Base-by-base conservation (phyloP, 92 coral and sea anemone genomes). In the Porites cylindrica region DNA sequence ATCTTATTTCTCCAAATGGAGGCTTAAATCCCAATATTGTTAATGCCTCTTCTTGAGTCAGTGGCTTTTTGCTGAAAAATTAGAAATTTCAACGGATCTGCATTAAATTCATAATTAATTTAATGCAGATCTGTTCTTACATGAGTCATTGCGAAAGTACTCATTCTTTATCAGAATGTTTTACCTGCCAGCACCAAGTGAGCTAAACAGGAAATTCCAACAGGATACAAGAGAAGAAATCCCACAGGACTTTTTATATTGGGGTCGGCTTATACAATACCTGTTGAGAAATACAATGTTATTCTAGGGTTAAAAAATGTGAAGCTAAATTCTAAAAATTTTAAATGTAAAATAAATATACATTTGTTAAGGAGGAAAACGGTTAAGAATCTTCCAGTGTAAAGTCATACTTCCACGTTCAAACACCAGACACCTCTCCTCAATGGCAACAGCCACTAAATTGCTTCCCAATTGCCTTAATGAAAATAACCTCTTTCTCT, bases 231-330 rank as follows among this genome's bases (percentile, higher is more conserved):
- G 82, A 2, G 96, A 80, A 1, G 96, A 93, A 56, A 93, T 88
- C 0, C 96, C 96, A 85, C 96, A 93, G 11, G 96, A 93, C 63
- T 84, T 78, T 81, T 92, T 93, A 84, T 93, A 91, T 70, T 93
- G 96, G 54, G 96, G 96, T 6, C 96, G 89, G 72, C 96, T 93
- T 53, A 93, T 93, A 64, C 96, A 93, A 51, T 82, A 83, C 96
- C 96, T 93, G 16, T 38, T 9, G 13, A 56, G 61, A 56, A 56
- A 56, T 10, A 2, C 4, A 56, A 56, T 56, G 11, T 10, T 10
- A 56, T 56, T 56, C 3, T 10, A 56, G 11, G 17, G 2, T 10
- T 14, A 56, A 56, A 56, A 56, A 11, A 56, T 10, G 3, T 56
- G 61, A 56, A 10, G 12, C 3, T 14, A 54, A 9, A 54, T 54